Evolutionary conservation across 2,797 vertebrate species (phyloP).

Genomic region (Sebastes miniatus): DNA sequence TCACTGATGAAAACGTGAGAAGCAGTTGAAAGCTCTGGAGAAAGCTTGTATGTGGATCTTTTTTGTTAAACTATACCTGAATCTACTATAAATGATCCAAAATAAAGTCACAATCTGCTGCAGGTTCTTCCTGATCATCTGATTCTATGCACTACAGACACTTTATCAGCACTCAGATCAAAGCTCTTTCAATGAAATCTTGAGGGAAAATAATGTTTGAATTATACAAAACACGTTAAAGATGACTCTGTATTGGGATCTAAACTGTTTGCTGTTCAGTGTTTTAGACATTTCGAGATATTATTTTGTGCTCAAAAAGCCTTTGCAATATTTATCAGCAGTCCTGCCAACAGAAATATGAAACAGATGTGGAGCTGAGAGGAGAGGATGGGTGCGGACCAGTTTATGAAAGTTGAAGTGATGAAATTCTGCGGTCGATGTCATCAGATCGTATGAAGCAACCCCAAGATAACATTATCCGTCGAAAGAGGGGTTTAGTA

Average conservation of each 20-base stretch:
- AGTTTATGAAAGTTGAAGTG: conserved; percentile 18
- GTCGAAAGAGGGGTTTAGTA: background rate
- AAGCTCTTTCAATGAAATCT: no score
- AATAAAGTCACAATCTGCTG: no score
- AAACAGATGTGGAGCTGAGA: conserved; percentile 11
- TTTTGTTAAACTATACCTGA: no score
- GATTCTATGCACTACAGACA: no score
- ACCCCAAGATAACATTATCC: background rate
- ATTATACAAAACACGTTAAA: background rate
- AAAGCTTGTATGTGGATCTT: no score
- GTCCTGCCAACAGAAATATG: background rate
- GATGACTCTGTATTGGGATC: background rate
- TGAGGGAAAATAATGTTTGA: background rate
- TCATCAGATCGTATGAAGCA: conserved; percentile 10
- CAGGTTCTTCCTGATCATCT: no score
- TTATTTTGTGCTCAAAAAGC: background rate
- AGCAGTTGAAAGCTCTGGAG: no score
- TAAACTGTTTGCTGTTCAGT: background rate
- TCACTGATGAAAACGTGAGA: no score
- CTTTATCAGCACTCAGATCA: no score
- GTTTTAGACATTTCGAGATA: background rate
- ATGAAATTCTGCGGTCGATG: conserved; percentile 16
- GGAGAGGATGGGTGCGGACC: background rate
- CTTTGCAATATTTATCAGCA: conserved; percentile 7
- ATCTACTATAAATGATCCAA: no score